Evolutionary conservation across 2,113 vertebrate species (phyloP), one percentile per base, ranked within the genome.

Genomic region (Otocyon megalotis): DNA sequence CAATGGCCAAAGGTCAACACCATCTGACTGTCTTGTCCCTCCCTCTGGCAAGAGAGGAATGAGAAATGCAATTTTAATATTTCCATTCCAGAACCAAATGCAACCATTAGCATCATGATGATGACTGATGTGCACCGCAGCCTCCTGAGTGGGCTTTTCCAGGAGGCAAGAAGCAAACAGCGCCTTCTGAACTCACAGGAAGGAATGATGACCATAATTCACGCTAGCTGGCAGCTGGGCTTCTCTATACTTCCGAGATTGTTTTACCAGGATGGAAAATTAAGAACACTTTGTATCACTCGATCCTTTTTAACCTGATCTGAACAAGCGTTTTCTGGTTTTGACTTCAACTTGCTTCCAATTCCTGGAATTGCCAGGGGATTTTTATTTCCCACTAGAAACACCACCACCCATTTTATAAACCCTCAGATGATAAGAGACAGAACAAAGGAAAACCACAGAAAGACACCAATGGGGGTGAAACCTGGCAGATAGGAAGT

Each of bases 71-170:
- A 22, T 5, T 19, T 62, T 56, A 50, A 22, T 1, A 3, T 60
- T 94, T 87, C 48, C 43, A 30, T 53, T 28, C 37, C 2, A 0
- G 76, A 91, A 11, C 53, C 24, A 0, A 16, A 0, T 14, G 48
- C 58, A 16, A 10, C n/a, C n/a, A 16, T 80, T 5, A 88, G 58
- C n/a, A 19, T 3, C 16, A 2, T 15, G 16, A 3, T 0, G 17
- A 13, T 20, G 60, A 14, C 22, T 1, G 43, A 11, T 16, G 3
- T 0, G 8, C 30, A 32, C 0, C 5, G 60, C 37, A 15, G 86
- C 32, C 22, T 35, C 79, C 35, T 26, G 28, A 26, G 32, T 60
- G 17, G n/a, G 37, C 87, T 50, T 32, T 17, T 37, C 26, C 5
- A 48, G 77, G 1, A 16, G n/a, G 50, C n/a, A 2, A 53, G 48